A percentile compares a stretch with the other conserved stretches of the same genome.
These are phyloP conservation scores for Harlomillsia oculata DNA, from an alignment of 1,140 invertebrate genomes.

Conservation along the genomic window DNA sequence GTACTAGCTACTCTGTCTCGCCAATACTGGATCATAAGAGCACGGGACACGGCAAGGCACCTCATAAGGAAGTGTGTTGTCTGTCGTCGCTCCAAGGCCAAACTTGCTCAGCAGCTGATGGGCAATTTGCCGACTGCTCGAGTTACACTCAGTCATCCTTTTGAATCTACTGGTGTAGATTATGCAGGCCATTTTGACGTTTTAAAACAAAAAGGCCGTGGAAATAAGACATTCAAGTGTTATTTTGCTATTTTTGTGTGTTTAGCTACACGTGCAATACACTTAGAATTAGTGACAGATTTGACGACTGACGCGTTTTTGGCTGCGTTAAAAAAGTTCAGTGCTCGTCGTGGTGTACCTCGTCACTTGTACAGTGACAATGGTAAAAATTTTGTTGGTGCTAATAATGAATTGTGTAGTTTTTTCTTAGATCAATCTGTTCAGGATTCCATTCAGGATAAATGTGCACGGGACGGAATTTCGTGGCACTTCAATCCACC, in stretches of 20 bases:
- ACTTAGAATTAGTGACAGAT: constrained; percentile 33
- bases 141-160: constrained; percentile 35
- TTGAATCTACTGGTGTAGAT: constrained; percentile 39
- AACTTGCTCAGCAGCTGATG: constrained; percentile 36
- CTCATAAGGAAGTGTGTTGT: constrained; percentile 26
- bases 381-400: no score
- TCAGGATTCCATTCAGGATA: not conserved
- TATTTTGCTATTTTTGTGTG: constrained; percentile 35
- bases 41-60: constrained; percentile 7
- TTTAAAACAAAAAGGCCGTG: constrained; percentile 23
- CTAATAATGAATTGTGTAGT: not conserved
- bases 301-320: constrained; percentile 32
- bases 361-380: not conserved
- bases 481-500: constrained; percentile 35
- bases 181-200: constrained; percentile 41
- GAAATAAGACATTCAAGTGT: constrained; percentile 22
- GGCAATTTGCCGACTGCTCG: constrained; percentile 36
- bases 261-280: constrained; percentile 25
- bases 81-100: constrained; percentile 25
- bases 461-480: constrained; percentile 17
- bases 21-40: constrained; percentile 34
- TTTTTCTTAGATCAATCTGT: not conserved
- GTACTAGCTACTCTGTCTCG: constrained; percentile 25
- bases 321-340: constrained; percentile 32
- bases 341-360: constrained; percentile 9